Evolutionary conservation across 1,140 invertebrate species (phyloP).

Genomic region (Asobara japonica): DNA sequence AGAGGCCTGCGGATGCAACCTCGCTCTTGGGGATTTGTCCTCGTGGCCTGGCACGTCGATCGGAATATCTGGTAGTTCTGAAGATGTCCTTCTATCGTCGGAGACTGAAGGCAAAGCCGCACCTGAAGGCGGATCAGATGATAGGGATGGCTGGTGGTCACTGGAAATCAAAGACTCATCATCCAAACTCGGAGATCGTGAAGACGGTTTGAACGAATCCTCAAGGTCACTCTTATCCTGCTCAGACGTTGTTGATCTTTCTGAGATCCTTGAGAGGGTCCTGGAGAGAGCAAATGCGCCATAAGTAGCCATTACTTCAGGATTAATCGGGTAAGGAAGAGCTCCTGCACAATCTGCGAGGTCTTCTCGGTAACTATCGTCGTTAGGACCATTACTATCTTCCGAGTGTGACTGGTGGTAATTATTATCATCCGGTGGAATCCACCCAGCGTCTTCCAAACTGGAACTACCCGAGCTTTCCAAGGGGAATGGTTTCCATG

Average conservation of each 20-base stretch:
- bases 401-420: constrained; percentile 67
- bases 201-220: constrained; percentile 84
- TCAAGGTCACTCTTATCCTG: constrained; percentile 82
- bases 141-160: constrained; percentile 85
- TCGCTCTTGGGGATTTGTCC: constrained; percentile 65
- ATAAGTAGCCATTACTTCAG: constrained; percentile 76
- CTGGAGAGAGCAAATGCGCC: constrained; percentile 77
- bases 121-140: constrained; percentile 77
- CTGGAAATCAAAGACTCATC: constrained; percentile 85
- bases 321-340: constrained; percentile 76
- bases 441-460: constrained; percentile 79
- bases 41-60: constrained; percentile 71
- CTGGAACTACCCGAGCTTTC: constrained; percentile 83
- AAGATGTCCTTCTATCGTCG: constrained; percentile 81
- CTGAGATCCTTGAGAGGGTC: constrained; percentile 86
- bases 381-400: constrained; percentile 71
- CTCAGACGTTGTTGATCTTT: constrained; percentile 87
- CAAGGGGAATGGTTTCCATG: constrained; percentile 82
- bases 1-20: constrained; percentile 69
- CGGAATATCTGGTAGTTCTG: constrained; percentile 82
- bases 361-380: constrained; percentile 78
- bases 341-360: constrained; percentile 77
- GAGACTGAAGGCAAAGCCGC: constrained; percentile 69
- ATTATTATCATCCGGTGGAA: constrained; percentile 77
- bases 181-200: constrained; percentile 81